phyloP scores from a whole-genome alignment of 30 jellyfish, hydroid and myxozoan species.

The Haliclystus octoradiatus region DNA sequence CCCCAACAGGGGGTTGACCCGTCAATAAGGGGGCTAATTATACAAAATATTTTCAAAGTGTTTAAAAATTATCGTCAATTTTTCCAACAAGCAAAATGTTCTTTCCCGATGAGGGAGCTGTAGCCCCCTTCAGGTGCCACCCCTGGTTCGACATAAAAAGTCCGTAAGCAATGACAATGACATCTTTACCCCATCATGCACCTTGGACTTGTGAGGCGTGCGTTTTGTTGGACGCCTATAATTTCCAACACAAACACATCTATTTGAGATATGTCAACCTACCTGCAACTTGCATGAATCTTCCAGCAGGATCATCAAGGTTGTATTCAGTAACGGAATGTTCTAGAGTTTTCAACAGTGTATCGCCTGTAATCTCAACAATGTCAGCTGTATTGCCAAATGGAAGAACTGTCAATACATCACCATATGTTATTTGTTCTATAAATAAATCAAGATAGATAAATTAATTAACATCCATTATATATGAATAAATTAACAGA shows the following conservation, averaged over 20 bases:
- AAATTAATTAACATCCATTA: background rate
- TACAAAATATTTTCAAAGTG: too few relatives aligned
- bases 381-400: constrained; percentile 94
- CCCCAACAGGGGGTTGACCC: too few relatives aligned
- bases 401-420: constrained; percentile 68
- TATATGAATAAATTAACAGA: background rate
- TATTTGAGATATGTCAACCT: too few relatives aligned
- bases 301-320: constrained; percentile 40
- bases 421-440: constrained; percentile 81
- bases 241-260: too few relatives aligned
- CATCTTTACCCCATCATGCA: background rate
- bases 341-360: constrained; percentile 57
- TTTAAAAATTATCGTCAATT: too few relatives aligned
- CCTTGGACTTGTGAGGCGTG: too few relatives aligned
- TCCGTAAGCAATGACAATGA: background rate
- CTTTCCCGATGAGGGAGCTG: too few relatives aligned
- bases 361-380: constrained; percentile 59
- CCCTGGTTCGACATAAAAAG: too few relatives aligned
- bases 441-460: background rate
- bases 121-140: too few relatives aligned
- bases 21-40: too few relatives aligned
- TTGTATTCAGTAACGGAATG: constrained; percentile 45
- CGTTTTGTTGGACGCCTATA: too few relatives aligned
- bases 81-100: too few relatives aligned
- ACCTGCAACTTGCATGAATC: constrained; percentile 88